A percentile compares a stretch with the other conserved stretches of the same genome.
Conservation (phyloP, 2,797 vertebrate genomes). For the Bradypodion pumilum region DNA sequence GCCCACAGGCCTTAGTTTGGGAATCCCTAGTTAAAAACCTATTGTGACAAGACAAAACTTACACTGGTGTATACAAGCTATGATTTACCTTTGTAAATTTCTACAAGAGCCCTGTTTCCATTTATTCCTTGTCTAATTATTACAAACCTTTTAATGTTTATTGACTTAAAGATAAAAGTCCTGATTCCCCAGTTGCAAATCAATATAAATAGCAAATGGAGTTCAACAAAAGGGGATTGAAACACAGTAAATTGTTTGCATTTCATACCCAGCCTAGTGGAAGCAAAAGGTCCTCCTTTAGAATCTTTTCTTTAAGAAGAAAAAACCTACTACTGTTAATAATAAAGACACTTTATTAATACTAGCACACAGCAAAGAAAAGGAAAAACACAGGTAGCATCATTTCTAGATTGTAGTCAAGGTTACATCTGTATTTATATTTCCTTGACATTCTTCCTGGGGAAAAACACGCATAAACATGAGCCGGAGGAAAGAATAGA, state of each 20-base stretch:
- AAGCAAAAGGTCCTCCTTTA: constrained; percentile 13
- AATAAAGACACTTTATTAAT: constrained; percentile 18
- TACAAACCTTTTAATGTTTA: background rate
- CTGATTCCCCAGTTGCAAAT: constrained; percentile 28
- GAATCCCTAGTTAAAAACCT: background rate
- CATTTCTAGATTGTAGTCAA: background rate
- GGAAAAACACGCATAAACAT: background rate
- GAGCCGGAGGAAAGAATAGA: constrained; percentile 17
- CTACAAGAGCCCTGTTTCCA: background rate
- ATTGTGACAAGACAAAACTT: background rate
- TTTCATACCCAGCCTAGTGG: background rate
- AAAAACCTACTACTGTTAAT: too few species aligned
- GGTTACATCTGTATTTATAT: constrained; percentile 10
- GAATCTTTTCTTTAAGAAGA: too few species aligned
- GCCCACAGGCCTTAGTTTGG: too few species aligned
- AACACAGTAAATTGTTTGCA: constrained; percentile 23
- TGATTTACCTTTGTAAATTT: background rate
- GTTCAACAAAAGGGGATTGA: background rate
- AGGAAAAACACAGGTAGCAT: constrained; percentile 14
- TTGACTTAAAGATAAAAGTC: constrained; percentile 23
- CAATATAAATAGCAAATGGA: constrained; percentile 37
- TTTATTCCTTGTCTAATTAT: constrained; percentile 28
- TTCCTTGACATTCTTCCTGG: background rate
- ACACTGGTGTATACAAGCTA: background rate
- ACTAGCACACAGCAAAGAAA: constrained; percentile 21